Evolutionary conservation across 2,797 vertebrate genomes (phyloP), one percentile per base, ranked within the genome.

Genomic region (Scomberomorus guttatus): DNA sequence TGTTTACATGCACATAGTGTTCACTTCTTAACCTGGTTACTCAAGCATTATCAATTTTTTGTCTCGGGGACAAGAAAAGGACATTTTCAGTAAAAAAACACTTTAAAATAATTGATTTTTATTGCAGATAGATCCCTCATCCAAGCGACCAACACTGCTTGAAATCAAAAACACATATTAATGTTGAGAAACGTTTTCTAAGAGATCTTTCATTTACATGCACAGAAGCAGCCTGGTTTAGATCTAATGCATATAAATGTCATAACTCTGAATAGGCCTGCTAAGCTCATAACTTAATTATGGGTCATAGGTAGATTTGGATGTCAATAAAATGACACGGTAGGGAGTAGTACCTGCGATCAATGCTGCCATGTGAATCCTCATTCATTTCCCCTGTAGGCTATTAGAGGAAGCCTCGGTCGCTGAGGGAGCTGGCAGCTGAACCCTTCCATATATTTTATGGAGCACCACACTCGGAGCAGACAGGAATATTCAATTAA

Each of bases 241-340:
- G 63, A 82, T 82, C 72, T n/a, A 18, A 55, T 58, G 75, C 65
- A 18, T 62, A 44, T 70, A 67, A 77, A 84, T 69, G 67, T 75
- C 79, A 37, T 3, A 50, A 39, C 72, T 78, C 61, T 74, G 62
- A 59, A 80, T 58, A 61, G 87, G 86, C 86, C 86, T 64, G 77
- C 64, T 39, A 2, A 56, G 75, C 81, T 80, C 56, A 54, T 85
- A 39, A 87, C 82, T 85, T 69, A 75, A 91, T 86, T 79, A 75
- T 18, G 57, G 71, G 75, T 75, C 32, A 51, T 8, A 79, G 70
- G 82, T 69, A 76, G 70, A 89, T 87, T 48, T 87, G 72, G 62
- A 85, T 51, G 84, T 87, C 85, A 85, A 78, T 82, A 81, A 79
- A 76, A n/a, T 6, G 1, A 25, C 72, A 24, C 2, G 44, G 55